Evolutionary conservation across 1,140 invertebrate genomes (phyloP).

Genomic region (Coenobita brevimanus): DNA sequence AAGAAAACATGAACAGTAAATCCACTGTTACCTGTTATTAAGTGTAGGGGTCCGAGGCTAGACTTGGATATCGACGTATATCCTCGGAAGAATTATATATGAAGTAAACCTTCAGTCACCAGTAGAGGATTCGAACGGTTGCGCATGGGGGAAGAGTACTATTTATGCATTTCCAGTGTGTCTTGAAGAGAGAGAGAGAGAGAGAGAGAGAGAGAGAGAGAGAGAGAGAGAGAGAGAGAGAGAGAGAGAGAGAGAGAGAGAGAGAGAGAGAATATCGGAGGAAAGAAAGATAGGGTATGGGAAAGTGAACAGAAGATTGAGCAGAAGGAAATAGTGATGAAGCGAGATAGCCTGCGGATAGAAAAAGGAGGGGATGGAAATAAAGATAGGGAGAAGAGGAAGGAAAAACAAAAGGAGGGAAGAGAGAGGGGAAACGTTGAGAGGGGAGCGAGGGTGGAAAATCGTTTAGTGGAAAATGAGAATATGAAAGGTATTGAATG

Average conservation of each 20-base stretch:
- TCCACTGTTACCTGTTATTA: too few species aligned
- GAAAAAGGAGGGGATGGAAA: not conserved
- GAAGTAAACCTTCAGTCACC: too few species aligned
- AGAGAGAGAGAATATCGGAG: not conserved
- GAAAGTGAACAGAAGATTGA: not conserved
- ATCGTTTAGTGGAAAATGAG: constrained; percentile 3
- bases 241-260: not conserved
- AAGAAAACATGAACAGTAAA: too few species aligned
- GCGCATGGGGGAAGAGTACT: too few species aligned
- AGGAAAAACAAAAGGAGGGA: not conserved
- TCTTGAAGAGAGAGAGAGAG: not conserved
- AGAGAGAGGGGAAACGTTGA: not conserved
- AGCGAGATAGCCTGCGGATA: not conserved
- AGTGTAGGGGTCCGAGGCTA: too few species aligned
- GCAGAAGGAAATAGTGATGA: not conserved
- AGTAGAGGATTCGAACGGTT: too few species aligned
- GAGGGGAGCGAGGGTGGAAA: not conserved
- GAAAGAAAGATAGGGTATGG: not conserved
- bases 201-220: too few species aligned
- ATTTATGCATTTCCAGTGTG: too few species aligned
- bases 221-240: too few species aligned
- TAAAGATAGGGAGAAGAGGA: not conserved
- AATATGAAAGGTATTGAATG: not conserved
- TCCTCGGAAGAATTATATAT: too few species aligned
- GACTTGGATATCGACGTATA: too few species aligned